A percentile compares a stretch with the other conserved stretches of the same genome.
phyloP scores from a whole-genome alignment of 2,113 vertebrate species.

The Atractosteus spatula region DNA sequence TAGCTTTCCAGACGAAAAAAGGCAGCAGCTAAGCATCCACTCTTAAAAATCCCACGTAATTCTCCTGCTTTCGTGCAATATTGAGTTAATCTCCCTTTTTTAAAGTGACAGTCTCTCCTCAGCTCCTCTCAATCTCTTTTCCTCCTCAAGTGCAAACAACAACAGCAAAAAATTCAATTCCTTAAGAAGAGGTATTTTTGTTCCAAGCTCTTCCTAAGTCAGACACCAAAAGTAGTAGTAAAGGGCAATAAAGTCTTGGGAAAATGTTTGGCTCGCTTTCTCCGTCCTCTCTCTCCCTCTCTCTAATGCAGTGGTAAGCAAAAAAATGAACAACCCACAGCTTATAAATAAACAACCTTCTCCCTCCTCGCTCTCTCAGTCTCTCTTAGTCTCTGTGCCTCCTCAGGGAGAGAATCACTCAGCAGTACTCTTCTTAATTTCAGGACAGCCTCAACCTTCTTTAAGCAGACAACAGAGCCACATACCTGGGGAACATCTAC shows the following conservation, averaged over 20 bases:
- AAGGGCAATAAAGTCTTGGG: neutral
- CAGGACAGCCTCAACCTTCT: neutral
- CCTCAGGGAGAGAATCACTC: neutral
- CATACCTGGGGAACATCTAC: neutral
- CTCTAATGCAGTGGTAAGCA: neutral
- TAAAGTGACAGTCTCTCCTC: neutral
- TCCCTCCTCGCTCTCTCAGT: neutral
- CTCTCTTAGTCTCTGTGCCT: neutral
- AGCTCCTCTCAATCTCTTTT: neutral
- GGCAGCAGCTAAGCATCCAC: neutral
- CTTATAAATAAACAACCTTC: slow-evolving; percentile 2
- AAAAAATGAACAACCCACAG: neutral
- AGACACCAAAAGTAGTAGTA: neutral
- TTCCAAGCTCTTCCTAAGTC: neutral
- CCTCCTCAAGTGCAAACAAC: too few species aligned
- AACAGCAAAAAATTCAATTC: neutral
- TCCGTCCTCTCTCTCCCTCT: neutral
- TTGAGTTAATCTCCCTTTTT: neutral
- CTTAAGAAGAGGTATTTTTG: neutral
- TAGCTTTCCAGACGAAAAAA: neutral
- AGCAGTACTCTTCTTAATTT: neutral
- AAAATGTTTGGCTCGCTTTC: neutral
- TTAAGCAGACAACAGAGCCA: neutral
- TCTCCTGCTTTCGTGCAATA: neutral
- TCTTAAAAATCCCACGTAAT: neutral